Base-by-base conservation (phyloP, 1,140 invertebrate genomes). In the Halictus rubicundus region DNA sequence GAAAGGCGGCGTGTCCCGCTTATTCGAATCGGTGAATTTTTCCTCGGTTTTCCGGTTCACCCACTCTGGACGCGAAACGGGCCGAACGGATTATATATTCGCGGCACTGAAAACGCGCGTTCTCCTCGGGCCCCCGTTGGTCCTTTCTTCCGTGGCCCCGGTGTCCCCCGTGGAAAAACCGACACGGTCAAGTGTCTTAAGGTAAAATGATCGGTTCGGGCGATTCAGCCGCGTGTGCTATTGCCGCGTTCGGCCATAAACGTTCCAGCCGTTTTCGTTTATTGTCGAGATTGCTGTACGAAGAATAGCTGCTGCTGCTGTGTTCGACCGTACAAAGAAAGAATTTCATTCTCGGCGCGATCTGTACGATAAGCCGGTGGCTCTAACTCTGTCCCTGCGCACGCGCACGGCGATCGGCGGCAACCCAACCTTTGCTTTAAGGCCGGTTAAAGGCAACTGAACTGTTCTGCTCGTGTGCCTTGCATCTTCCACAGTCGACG, bases 321-420 rank as follows among this genome's bases (percentile, higher is more conserved):
- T 76, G 46, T 64, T 77, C 54, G 60, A 59, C 70, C 80, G 57
- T 46, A 54, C 80, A 37, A 68, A 64, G 76, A 27, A 83, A 75
- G 85, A 86, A 87, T 87, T 88, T 88, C 86, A 88, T 88, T 88
- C 80, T 88, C 75, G 73, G 74, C 76, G 69, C 74, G 64, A 82
- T 85, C 78, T 66, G 83, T 79, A 69, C 76, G 80, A 79, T 75
- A 81, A 74, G 64, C 75, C 79, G 75, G 75, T 76, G 65, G 68
- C 70, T 81, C 37, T 61, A 25, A 54, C 77, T 82, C 82, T 70
- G 52, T 74, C 39, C 65, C 49, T 63, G 68, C 54, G 75, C 54
- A 82, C 80, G 80, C 80, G 76, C 64, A 79, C 80, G 64, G 54
- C 37, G 64, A 82, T 79, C 76, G 68, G 32, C 80, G 64, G 2